These are phyloP conservation scores for Sinocyclocheilus grahami DNA, from an alignment of 2,113 vertebrate genomes.

Conservation along the genomic window DNA sequence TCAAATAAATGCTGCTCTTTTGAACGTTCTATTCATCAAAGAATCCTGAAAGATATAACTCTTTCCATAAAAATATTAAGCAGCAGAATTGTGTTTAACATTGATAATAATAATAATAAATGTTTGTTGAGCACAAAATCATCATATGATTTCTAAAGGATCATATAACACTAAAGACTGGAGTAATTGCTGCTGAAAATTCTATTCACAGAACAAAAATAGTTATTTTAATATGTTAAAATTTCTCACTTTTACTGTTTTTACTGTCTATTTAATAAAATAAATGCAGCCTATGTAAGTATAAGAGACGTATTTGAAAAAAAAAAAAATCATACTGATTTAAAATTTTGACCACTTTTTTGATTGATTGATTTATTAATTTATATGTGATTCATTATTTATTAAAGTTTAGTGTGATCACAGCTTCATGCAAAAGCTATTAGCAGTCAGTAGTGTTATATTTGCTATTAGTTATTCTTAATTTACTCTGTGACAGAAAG, in stretches of 20 bases:
- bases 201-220: background rate
- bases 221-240: background rate
- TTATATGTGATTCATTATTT: background rate
- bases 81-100: too few species aligned
- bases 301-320: background rate
- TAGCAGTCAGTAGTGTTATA: background rate
- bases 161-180: background rate
- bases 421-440: background rate
- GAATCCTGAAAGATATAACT: background rate
- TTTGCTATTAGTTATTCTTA: background rate
- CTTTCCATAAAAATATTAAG: too few species aligned
- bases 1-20: background rate
- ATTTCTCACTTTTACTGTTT: background rate
- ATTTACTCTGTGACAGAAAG: background rate
- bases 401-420: background rate
- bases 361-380: background rate
- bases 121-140: background rate
- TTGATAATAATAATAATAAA: background rate
- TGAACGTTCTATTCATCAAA: background rate
- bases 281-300: background rate
- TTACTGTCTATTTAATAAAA: background rate
- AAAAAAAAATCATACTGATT: too few species aligned
- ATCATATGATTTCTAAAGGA: background rate
- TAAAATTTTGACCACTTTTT: background rate
- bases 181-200: background rate